Percentiles rank a stretch among this genome's conserved stretches.
These are phyloP conservation scores for Chrysaora quinquecirrha DNA, from an alignment of 30 jellyfish, hydroid and myxozoan species.

Conservation along the genomic window DNA sequence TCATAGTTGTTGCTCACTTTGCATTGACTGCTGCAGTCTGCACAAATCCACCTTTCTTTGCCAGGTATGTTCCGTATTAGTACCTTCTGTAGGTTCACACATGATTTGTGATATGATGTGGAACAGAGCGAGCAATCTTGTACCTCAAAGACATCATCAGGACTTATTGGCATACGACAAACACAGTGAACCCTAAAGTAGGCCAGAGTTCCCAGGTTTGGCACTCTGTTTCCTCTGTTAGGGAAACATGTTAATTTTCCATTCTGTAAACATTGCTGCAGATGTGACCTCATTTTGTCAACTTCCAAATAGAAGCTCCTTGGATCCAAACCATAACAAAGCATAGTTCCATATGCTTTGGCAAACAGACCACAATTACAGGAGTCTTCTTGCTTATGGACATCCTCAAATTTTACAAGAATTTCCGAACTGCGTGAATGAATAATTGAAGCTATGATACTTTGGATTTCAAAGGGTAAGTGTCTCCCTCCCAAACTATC, in stretches of 20 bases:
- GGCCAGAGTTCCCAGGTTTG: background rate
- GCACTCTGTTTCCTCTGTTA: background rate
- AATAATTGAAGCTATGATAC: background rate
- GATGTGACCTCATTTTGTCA: background rate
- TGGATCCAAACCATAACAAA: background rate
- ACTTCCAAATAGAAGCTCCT: background rate
- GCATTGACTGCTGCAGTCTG: background rate
- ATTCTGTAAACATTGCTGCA: background rate
- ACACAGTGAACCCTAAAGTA: background rate
- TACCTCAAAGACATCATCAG: background rate
- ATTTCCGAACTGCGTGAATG: background rate
- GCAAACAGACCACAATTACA: background rate
- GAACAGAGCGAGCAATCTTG: background rate
- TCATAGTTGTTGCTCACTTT: background rate
- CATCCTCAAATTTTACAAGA: background rate
- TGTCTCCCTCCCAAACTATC: background rate
- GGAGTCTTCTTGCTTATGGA: constrained; percentile 3
- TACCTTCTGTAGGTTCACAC: background rate
- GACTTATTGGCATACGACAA: background rate
- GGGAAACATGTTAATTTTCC: background rate
- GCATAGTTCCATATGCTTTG: background rate
- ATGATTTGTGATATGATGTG: background rate
- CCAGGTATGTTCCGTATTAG: background rate
- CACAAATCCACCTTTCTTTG: background rate
- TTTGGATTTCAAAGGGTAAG: background rate